phyloP scores from a whole-genome alignment of 2,113 vertebrate genomes.

The Notarius quadriscutis region DNA sequence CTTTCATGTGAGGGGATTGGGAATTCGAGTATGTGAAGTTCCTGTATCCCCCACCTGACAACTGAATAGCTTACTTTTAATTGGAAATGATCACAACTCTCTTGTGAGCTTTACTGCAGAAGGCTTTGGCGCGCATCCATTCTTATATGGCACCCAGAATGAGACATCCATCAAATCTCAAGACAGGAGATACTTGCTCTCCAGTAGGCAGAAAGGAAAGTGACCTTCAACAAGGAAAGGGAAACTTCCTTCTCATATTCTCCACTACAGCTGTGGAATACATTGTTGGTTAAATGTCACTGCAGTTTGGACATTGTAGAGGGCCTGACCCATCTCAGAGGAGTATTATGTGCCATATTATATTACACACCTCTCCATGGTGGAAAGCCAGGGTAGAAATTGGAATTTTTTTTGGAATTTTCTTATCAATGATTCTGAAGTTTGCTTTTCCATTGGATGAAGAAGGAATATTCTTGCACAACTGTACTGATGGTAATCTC shows the following conservation, averaged over 20 bases:
- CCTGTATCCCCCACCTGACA: slow-evolving; percentile 55
- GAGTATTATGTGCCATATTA: not conserved
- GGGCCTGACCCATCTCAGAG: not conserved
- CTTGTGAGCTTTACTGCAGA: slow-evolving; percentile 40
- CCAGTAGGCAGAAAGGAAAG: slow-evolving; percentile 53
- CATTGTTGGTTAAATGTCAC: slow-evolving; percentile 2
- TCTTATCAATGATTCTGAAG: too few species aligned
- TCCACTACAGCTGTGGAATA: not conserved
- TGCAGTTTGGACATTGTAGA: not conserved
- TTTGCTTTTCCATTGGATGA: too few species aligned
- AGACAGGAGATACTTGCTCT: slow-evolving; percentile 52
- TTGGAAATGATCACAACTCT: slow-evolving; percentile 59
- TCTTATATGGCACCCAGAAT: slow-evolving; percentile 51
- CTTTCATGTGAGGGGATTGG: slow-evolving; percentile 40
- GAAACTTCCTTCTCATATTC: slow-evolving; percentile 35
- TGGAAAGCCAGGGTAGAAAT: too few species aligned
- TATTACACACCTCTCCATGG: not conserved
- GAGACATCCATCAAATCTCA: slow-evolving; percentile 58
- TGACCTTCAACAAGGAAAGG: slow-evolving; percentile 63
- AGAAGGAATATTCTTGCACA: too few species aligned
- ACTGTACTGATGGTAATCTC: too few species aligned
- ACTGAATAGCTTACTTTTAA: slow-evolving; percentile 59
- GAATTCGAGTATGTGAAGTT: slow-evolving; percentile 49
- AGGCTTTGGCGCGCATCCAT: slow-evolving; percentile 46
- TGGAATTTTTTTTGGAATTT: too few species aligned